Percentiles rank a stretch among this genome's conserved stretches.
Conservation (phyloP, 2,888 invertebrate genomes). For the Hydroisotoma schaefferi region DNA sequence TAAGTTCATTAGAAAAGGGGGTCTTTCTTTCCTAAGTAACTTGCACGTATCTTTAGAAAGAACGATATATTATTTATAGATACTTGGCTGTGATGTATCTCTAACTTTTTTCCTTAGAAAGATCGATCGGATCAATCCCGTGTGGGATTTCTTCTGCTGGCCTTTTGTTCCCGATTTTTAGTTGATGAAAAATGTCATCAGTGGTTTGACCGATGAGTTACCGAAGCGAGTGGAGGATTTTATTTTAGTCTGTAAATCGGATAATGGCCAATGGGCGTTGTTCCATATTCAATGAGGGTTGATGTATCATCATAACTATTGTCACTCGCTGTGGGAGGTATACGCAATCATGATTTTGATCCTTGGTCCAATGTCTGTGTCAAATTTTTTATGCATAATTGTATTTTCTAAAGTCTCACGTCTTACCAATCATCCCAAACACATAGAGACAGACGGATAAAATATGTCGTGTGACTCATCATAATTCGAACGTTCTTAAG, state of each 20-base stretch:
- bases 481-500: constrained; percentile 21
- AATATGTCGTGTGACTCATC: constrained; percentile 30
- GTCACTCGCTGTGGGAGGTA: constrained; percentile 43
- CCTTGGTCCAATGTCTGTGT: constrained; percentile 13
- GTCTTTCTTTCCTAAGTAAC: too few species aligned
- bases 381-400: constrained; percentile 11
- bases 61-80: too few species aligned
- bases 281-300: constrained; percentile 31
- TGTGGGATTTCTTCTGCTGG: background rate
- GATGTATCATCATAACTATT: constrained; percentile 41
- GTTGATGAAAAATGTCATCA: constrained; percentile 25
- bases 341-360: constrained; percentile 27
- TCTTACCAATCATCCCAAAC: background rate
- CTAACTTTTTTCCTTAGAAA: too few species aligned
- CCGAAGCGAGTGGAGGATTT: constrained; percentile 17
- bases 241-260: too few species aligned
- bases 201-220: constrained; percentile 38
- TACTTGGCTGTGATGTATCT: too few species aligned
- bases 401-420: background rate
- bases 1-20: too few species aligned
- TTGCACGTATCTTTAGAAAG: too few species aligned
- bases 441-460: background rate
- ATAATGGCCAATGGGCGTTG: constrained; percentile 11
- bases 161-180: background rate
- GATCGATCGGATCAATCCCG: too few species aligned